Conservation (phyloP, 2,113 vertebrate genomes). For the Acrocephalus arundinaceus region DNA sequence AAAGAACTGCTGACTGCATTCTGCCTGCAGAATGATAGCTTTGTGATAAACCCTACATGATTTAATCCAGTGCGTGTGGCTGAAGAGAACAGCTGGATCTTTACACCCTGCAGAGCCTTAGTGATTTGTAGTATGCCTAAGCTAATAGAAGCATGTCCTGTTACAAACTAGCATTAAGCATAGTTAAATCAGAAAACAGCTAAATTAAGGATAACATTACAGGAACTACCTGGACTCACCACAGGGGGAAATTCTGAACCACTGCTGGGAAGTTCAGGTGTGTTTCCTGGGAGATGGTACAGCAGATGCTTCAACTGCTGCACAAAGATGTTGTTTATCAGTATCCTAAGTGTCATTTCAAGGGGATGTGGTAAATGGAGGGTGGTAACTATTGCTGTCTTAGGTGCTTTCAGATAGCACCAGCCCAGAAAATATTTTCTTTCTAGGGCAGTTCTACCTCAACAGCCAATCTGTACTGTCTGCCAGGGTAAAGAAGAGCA, state of each 20-base stretch:
- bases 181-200: neutral
- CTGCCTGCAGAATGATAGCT: neutral
- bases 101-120: neutral
- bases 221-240: neutral
- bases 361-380: neutral
- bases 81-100: neutral
- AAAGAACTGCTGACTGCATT: neutral
- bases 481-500: neutral
- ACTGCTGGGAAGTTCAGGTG: neutral
- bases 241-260: neutral
- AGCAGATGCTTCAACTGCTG: neutral
- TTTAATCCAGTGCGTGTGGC: neutral
- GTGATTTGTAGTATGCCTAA: neutral
- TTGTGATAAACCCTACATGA: neutral
- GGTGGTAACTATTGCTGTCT: neutral
- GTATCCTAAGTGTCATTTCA: neutral
- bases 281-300: neutral
- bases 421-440: neutral
- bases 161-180: neutral
- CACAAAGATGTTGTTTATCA: neutral
- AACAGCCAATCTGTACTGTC: neutral
- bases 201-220: neutral
- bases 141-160: neutral
- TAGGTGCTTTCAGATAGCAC: neutral
- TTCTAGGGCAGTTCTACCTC: neutral